Evolutionary conservation across 1,140 invertebrate genomes (phyloP).

Genomic region (Drosophila ficusphila): DNA sequence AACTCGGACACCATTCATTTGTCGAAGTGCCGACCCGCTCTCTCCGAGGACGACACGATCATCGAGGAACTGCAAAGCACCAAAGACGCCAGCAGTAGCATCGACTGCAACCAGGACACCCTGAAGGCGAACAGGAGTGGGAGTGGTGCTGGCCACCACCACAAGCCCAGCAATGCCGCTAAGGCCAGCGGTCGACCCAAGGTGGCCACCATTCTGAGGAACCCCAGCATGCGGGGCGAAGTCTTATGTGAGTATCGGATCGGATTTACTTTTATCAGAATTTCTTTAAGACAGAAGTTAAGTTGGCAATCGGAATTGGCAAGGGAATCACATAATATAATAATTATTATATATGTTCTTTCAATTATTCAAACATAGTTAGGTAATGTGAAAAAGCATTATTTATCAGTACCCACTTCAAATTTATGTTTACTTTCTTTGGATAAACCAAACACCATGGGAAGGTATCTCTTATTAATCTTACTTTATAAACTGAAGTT

Average conservation of each 20-base stretch:
- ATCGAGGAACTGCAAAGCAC: constrained; percentile 82
- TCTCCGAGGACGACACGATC: constrained; percentile 84
- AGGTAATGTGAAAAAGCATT: too few relatives aligned
- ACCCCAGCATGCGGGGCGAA: constrained; percentile 83
- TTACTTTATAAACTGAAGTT: too few relatives aligned
- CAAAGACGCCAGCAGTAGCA: constrained; percentile 70
- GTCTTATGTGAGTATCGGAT: constrained; percentile 76
- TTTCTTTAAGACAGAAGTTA: too few relatives aligned
- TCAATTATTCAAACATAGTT: too few relatives aligned
- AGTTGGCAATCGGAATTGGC: not conserved
- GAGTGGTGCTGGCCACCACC: constrained; percentile 49
- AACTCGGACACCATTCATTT: constrained; percentile 83
- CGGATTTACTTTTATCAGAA: not conserved
- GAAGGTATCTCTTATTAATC: too few relatives aligned
- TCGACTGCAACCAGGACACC: constrained; percentile 81
- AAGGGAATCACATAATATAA: too few relatives aligned
- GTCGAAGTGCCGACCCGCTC: constrained; percentile 80
- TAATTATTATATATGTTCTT: too few relatives aligned
- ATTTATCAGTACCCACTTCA: too few relatives aligned
- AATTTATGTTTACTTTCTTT: too few relatives aligned
- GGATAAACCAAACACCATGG: too few relatives aligned
- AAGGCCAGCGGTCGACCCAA: constrained; percentile 57
- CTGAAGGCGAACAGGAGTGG: constrained; percentile 73
- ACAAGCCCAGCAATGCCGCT: constrained; percentile 17
- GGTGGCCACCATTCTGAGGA: constrained; percentile 80